Base-by-base conservation (phyloP, 2,113 vertebrate species). In the Acrocephalus arundinaceus region DNA sequence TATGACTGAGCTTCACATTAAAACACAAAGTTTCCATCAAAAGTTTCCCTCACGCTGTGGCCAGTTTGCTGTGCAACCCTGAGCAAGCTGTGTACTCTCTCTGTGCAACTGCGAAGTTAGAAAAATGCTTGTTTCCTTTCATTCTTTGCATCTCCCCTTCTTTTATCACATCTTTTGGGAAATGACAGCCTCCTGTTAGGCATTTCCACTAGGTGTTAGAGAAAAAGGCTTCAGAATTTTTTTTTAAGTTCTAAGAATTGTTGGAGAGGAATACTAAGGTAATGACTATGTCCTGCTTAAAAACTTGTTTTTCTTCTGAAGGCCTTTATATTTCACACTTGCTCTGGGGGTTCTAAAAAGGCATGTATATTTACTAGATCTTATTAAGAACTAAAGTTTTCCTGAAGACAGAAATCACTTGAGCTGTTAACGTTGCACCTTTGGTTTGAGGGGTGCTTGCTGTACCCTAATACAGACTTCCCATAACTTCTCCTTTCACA, bases 381-480 rank as follows among this genome's bases (percentile, higher is more conserved):
- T 49, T 52, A 25, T 19, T 27, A 46, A 46, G 16, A 18, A 77
- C 4, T 19, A 1, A 61, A 79, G 6, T 14, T 11, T 27, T 83
- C 41, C 52, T 75, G 24, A 78, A 61, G n/a, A 30, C 6, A 9
- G 35, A 85, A 91, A 45, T 15, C 15, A 27, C 23, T 19, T 39
- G 30, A 62, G 31, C 41, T 71, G 20, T 18, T 48, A 55, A 45
- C 22, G 66, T 41, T 59, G 2, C 31, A 68, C 16, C 17, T 72
- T 45, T 7, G 21, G 11, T 63, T 48, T 87, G 41, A 67, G 28
- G 31, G 21, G 70, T 31, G 25, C 15, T 37, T 23, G 14, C 15
- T 3, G 0, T 20, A 65, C 25, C 31, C 24, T 55, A 16, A 30
- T 12, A 54, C 0, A 30, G 10, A 18, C 5, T 61, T 78, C 9